Evolutionary conservation across 2,797 vertebrate genomes (phyloP), one percentile per base, ranked within the genome.

Genomic region (Ciconia nigra): DNA sequence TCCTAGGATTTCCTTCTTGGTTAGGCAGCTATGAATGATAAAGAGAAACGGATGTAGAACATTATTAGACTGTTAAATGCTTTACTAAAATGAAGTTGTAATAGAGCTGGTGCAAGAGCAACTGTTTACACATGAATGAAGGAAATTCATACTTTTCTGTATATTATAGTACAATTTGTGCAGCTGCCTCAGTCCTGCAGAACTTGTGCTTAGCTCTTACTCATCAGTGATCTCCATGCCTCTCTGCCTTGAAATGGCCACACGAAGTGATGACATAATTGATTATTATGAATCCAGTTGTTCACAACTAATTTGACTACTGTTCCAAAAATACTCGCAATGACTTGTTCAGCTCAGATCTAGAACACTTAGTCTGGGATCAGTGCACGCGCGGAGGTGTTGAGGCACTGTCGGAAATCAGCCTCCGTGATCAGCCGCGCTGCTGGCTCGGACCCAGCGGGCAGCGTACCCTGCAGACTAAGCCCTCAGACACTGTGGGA

Each of bases 341-440:
- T 4, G 65, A 7, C 5, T 54, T 39, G 26, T 1, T 49, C 19
- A 33, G 83, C 54, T 47, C 37, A 12, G 13, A 42, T 14, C 29
- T 11, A 1, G 20, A 86, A 4, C 7, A 4, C 52, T 19, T 25
- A 11, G 19, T 8, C 0, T 70, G 83, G 65, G 63, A 21, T 21
- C 33, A 11, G 17, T 5, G 17, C 2, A 0, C 2, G 2, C 1
- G 1, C 3, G 2, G 42, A 52, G 31, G 29, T 9, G 26, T 19
- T 25, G 13, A 29, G 55, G 19, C 7, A 39, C 58, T 42, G 33
- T 10, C 1, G 5, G 71, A 46, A 74, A 42, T 35, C 46, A 4
- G 20, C 28, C 29, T 3, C 28, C 4, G 7, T 4, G 18, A 19
- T 14, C 49, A 28, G 51, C n/a, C 19, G 5, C 21, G 39, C 31